Conservation (phyloP, 30 jellyfish, hydroid and myxozoan genomes). For the Turritopsis rubra region DNA sequence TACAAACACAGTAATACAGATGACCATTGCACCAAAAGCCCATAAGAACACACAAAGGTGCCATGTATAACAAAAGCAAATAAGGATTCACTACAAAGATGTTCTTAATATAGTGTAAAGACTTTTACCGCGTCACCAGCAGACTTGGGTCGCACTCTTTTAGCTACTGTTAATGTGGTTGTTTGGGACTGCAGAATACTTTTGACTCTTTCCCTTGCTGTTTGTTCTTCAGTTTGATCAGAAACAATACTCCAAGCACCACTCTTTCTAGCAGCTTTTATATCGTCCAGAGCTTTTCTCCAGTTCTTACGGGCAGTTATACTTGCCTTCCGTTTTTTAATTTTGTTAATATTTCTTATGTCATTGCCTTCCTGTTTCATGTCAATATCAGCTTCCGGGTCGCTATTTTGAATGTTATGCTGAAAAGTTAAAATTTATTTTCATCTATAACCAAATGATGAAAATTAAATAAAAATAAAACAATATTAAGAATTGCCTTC, state of each 20-base stretch:
- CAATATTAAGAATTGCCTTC: too few relatives aligned
- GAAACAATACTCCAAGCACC: slow-evolving; percentile 20
- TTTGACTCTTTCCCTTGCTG: slow-evolving; percentile 50
- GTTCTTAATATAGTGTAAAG: too few relatives aligned
- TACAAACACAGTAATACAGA: too few relatives aligned
- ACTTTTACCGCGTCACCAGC: slow-evolving; percentile 38
- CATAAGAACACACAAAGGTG: too few relatives aligned
- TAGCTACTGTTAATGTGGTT: neutral
- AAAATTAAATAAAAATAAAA: too few relatives aligned
- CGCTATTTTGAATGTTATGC: slow-evolving; percentile 37
- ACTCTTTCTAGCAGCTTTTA: slow-evolving; percentile 37
- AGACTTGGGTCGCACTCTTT: slow-evolving; percentile 27
- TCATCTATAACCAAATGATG: neutral
- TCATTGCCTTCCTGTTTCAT: slow-evolving; percentile 22
- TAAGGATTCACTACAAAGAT: too few relatives aligned
- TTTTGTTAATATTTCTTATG: neutral
- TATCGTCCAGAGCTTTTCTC: slow-evolving; percentile 37
- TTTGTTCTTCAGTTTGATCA: slow-evolving; percentile 38
- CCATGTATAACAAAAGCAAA: too few relatives aligned
- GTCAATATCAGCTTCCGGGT: slow-evolving; percentile 45
- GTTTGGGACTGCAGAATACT: slow-evolving; percentile 29
- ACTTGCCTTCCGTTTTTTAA: slow-evolving; percentile 1
- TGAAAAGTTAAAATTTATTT: neutral
- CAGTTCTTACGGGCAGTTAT: slow-evolving; percentile 37
- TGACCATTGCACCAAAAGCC: too few relatives aligned